These are phyloP conservation scores for Drosophila albomicans DNA, from an alignment of 1,140 invertebrate genomes.

Conservation along the genomic window DNA sequence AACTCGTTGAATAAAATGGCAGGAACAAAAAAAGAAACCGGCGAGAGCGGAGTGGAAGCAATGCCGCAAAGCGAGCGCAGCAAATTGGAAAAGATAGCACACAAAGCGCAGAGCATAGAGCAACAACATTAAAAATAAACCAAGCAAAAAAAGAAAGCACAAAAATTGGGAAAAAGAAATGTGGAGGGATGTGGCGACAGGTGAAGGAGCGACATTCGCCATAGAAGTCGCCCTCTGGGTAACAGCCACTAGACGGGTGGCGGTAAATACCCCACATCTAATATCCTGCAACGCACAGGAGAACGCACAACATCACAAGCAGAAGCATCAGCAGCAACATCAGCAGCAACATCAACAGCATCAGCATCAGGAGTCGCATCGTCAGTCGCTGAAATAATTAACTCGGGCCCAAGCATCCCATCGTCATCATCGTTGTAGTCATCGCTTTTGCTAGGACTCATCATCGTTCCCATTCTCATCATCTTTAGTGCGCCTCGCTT, in stretches of 20 bases:
- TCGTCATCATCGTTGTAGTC: constrained; percentile 18
- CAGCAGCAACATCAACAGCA: constrained; percentile 15
- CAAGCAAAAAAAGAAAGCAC: constrained; percentile 21
- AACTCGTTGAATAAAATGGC: constrained; percentile 18
- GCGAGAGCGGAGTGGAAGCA: background rate
- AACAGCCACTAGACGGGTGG: background rate
- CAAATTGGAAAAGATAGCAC: constrained; percentile 59
- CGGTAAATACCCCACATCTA: constrained; percentile 38
- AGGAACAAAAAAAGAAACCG: background rate
- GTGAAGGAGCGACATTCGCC: constrained; percentile 27
- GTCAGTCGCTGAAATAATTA: constrained; percentile 68
- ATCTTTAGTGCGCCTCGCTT: constrained; percentile 17
- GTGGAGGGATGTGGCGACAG: constrained; percentile 4
- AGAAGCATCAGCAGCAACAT: constrained; percentile 1
- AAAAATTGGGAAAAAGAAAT: background rate
- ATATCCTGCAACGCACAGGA: constrained; percentile 60
- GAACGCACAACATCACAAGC: constrained; percentile 21
- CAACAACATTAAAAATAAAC: constrained; percentile 21
- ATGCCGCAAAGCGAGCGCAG: constrained; percentile 33
- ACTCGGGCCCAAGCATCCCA: constrained; percentile 42
- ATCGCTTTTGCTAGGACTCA: constrained; percentile 31
- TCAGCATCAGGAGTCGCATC: constrained; percentile 38
- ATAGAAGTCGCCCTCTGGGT: constrained; percentile 17
- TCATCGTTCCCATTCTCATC: constrained; percentile 4
- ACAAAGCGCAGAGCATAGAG: constrained; percentile 19